Base-by-base conservation (phyloP, 2,888 invertebrate species). In the Coelogynopora nodosa region DNA sequence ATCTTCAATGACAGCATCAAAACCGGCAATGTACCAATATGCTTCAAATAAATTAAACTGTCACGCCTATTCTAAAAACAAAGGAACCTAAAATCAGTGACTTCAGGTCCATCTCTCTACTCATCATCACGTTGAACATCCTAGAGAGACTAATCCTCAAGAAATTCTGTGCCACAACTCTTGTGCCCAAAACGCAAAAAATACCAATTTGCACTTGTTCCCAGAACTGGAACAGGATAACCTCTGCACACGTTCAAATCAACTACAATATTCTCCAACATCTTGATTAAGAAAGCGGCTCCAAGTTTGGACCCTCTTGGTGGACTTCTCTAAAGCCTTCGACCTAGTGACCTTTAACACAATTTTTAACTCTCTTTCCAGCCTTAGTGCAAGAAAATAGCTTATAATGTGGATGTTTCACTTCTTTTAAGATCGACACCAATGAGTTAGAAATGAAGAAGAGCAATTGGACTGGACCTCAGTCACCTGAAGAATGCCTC, bases 171-270 rank as follows among this genome's bases (percentile, higher is more conserved):
- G 74, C 27, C 74, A 5, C 5, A 74, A 2, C 5, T 74, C 18
- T 26, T n/a, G n/a, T n/a, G n/a, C n/a, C n/a, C n/a, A n/a, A n/a
- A n/a, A n/a, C n/a, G n/a, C n/a, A n/a, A 74, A 74, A 74, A 74
- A 74, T 5, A 49, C 49, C 49, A 49, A 49, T 74, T 74, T 74
- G 74, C 74, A 2, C 23, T 74, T 26, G 74, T 23, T 74, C 2
- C 74, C 74, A 74, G 74, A 74, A 74, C 74, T 74, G 23, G 74
- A 74, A 26, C 74, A 74, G 74, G 74, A 74, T 26, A 74, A 74
- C 23, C 74, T 74, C 27, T 26, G 74, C 18, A 74, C 23, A 23
- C 23, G 74, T 74, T 74, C 74, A 74, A 74, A 74, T 74, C 23
- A 26, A 74, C 74, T 26, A 74, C 5, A 10, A 74, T 26, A 74